These are phyloP conservation scores for Pluvialis apricaria DNA, from an alignment of 2,113 vertebrate genomes.

Conservation along the genomic window DNA sequence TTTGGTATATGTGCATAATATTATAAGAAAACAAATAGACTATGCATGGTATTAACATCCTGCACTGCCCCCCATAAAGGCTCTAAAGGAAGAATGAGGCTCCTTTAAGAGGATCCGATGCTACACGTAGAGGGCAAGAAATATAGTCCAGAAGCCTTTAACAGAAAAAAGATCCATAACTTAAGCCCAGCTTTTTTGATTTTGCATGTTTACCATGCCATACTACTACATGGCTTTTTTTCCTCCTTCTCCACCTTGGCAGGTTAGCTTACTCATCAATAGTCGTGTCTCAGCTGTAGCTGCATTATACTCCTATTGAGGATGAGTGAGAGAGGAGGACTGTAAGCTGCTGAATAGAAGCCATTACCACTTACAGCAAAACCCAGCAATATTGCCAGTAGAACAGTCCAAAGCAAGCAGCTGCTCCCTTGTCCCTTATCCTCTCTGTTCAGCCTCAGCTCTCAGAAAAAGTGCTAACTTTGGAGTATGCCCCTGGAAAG, in stretches of 20 bases:
- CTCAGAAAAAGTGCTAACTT: neutral
- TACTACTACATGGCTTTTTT: neutral
- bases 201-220: rapidly evolving
- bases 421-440: slow-evolving; percentile 11
- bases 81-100: neutral
- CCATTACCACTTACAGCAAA: slow-evolving; percentile 12
- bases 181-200: neutral
- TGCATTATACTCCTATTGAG: neutral
- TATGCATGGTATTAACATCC: neutral
- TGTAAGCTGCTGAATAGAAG: slow-evolving; percentile 8
- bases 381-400: neutral
- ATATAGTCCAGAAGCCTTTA: neutral
- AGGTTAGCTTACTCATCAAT: neutral
- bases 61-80: neutral
- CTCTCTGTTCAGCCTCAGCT: neutral
- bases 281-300: slow-evolving; percentile 5
- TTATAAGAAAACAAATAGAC: neutral
- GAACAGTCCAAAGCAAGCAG: slow-evolving; percentile 35
- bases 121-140: neutral
- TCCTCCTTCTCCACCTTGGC: neutral
- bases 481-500: neutral
- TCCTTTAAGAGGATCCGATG: neutral
- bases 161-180: neutral
- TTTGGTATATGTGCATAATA: neutral
- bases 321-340: neutral